Evolutionary conservation across 2,797 vertebrate genomes (phyloP).

Genomic region (Enteromius anoplus): DNA sequence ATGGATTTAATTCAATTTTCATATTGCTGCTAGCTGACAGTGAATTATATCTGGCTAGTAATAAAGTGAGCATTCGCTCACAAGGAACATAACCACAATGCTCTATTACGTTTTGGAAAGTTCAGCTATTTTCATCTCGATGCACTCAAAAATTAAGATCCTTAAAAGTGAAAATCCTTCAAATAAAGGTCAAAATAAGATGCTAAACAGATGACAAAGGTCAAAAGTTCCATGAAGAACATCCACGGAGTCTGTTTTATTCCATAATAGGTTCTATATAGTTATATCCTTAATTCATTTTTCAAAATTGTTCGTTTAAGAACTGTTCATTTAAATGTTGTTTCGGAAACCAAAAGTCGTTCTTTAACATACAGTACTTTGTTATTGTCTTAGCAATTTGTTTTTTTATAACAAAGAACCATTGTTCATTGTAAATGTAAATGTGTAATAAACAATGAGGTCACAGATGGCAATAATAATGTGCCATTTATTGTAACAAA

Average conservation of each 20-base stretch:
- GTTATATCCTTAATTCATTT: neutral
- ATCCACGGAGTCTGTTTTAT: neutral
- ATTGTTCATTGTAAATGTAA: too few species aligned
- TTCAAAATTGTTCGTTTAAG: neutral
- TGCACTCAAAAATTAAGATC: neutral
- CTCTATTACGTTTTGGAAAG: neutral
- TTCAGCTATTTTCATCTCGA: neutral
- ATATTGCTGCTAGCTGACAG: slow-evolving; percentile 5
- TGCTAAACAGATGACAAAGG: neutral
- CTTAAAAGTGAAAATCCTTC: neutral
- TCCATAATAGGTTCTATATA: neutral
- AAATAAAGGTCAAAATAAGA: neutral
- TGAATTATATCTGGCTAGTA: neutral
- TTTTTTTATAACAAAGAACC: neutral
- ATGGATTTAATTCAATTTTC: slow-evolving; percentile 15
- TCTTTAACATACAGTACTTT: neutral
- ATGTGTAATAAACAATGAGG: neutral
- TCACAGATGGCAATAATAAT: neutral
- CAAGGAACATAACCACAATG: neutral
- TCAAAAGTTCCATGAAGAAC: neutral
- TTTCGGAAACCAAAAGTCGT: neutral
- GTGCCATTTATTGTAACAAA: neutral
- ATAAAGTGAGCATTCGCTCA: neutral
- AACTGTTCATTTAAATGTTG: neutral
- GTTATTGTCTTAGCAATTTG: neutral